Percentiles rank a stretch among this genome's conserved stretches.
Evolutionary conservation across 2,888 invertebrate genomes (phyloP).

Genomic region (Stenurella melanura): DNA sequence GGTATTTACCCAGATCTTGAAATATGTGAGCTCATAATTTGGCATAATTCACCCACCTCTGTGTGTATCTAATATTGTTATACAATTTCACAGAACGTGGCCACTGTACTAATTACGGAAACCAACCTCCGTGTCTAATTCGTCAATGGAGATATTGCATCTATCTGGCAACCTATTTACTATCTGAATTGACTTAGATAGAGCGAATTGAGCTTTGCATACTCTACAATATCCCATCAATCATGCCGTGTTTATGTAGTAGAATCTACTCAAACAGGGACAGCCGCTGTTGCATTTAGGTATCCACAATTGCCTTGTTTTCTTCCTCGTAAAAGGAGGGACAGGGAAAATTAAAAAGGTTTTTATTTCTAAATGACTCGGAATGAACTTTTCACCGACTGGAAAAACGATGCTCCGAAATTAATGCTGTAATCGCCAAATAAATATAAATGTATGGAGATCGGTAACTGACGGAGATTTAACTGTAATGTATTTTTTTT

Average conservation of each 20-base stretch:
- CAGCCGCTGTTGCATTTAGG: neutral
- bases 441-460: too few relatives aligned
- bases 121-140: slow-evolving; percentile 52
- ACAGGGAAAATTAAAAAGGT: slow-evolving; percentile 15
- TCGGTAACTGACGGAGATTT: too few relatives aligned
- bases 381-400: slow-evolving; percentile 13
- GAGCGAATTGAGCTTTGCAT: slow-evolving; percentile 51
- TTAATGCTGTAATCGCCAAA: neutral
- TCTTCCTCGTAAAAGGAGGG: neutral
- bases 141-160: slow-evolving; percentile 55
- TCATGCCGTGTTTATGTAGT: slow-evolving; percentile 56
- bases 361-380: slow-evolving; percentile 19
- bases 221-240: slow-evolving; percentile 56
- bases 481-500: too few relatives aligned
- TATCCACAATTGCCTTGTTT: neutral
- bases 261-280: slow-evolving; percentile 35
- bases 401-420: neutral
- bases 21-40: slow-evolving; percentile 12
- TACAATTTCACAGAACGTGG: slow-evolving; percentile 48
- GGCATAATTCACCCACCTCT: slow-evolving; percentile 18
- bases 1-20: slow-evolving; percentile 4
- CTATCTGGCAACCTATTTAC: slow-evolving; percentile 54
- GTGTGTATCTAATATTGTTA: slow-evolving; percentile 43
- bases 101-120: slow-evolving; percentile 52
- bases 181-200: slow-evolving; percentile 54